phyloP scores from a whole-genome alignment of 1,140 invertebrate genomes.

The Pachypeltis micranthus region DNA sequence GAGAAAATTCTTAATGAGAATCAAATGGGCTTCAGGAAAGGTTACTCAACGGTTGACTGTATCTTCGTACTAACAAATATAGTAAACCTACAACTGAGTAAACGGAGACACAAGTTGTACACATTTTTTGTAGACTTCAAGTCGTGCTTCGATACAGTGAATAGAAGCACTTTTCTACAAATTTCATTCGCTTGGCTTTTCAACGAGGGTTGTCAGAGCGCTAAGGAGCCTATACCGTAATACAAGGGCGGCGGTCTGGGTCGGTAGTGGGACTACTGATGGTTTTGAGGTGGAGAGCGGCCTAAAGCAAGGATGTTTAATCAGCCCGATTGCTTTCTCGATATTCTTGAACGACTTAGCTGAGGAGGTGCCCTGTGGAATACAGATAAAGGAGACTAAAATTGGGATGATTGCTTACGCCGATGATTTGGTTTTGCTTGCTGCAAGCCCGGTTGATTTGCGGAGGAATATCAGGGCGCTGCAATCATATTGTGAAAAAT shows the following conservation, averaged over 20 bases:
- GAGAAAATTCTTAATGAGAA: conserved; percentile 24
- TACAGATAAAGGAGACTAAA: conserved; percentile 9
- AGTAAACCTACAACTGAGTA: neutral
- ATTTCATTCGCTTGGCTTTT: neutral
- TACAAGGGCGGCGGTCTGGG: conserved; percentile 10
- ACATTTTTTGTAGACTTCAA: conserved; percentile 10
- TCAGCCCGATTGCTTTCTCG: conserved; percentile 22
- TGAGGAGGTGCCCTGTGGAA: conserved; percentile 3
- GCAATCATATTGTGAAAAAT: conserved; percentile 19
- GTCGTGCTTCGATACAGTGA: conserved; percentile 10
- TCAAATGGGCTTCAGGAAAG: conserved; percentile 28
- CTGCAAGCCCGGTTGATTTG: conserved; percentile 10
- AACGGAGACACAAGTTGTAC: conserved; percentile 9
- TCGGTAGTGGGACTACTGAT: neutral
- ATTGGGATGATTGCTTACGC: conserved; percentile 19
- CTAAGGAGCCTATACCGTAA: conserved; percentile 10
- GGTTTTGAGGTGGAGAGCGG: conserved; percentile 19
- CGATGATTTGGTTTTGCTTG: conserved; percentile 22
- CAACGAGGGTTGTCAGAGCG: conserved; percentile 7
- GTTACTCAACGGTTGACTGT: conserved; percentile 23
- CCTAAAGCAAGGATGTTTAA: conserved; percentile 22
- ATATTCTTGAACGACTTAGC: conserved; percentile 23
- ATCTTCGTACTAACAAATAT: conserved; percentile 22
- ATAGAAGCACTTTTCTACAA: conserved; percentile 6
- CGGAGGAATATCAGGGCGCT: conserved; percentile 15